Percentiles rank a stretch among this genome's conserved stretches.
phyloP scores from a whole-genome alignment of 2,888 invertebrate species.

The Drosophila yooni region DNA sequence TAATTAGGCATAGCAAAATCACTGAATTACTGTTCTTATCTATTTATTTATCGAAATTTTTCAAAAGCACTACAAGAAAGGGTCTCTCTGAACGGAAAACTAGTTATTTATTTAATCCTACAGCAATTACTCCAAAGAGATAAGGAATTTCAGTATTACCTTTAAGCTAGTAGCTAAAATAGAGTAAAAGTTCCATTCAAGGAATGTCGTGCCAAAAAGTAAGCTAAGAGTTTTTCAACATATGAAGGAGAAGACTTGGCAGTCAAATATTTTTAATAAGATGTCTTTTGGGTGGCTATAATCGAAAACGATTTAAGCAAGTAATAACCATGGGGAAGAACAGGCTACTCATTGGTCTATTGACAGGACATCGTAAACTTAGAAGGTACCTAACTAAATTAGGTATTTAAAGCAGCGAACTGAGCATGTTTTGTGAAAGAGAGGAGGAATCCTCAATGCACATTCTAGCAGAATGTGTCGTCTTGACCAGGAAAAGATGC shows the following conservation, averaged over 20 bases:
- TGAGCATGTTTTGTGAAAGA: no score
- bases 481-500: no score
- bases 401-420: no score
- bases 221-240: background rate
- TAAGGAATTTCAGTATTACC: slow-evolving; percentile 21
- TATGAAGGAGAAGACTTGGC: background rate
- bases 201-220: background rate
- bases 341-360: no score
- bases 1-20: background rate
- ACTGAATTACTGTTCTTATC: background rate
- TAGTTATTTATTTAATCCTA: background rate
- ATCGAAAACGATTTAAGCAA: no score
- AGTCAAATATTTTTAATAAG: background rate
- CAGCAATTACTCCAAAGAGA: background rate
- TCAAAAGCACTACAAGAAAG: background rate
- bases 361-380: no score
- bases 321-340: no score
- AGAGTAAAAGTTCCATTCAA: background rate
- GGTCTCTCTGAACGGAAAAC: background rate
- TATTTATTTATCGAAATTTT: slow-evolving; percentile 5
- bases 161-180: slow-evolving; percentile 10
- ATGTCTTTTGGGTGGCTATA: background rate
- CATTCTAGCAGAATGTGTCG: no score
- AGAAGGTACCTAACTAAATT: no score
- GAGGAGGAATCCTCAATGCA: no score